Evolutionary conservation across 2,888 invertebrate genomes (phyloP), one percentile per base, ranked within the genome.

Genomic region (Linnaemya vulpina): DNA sequence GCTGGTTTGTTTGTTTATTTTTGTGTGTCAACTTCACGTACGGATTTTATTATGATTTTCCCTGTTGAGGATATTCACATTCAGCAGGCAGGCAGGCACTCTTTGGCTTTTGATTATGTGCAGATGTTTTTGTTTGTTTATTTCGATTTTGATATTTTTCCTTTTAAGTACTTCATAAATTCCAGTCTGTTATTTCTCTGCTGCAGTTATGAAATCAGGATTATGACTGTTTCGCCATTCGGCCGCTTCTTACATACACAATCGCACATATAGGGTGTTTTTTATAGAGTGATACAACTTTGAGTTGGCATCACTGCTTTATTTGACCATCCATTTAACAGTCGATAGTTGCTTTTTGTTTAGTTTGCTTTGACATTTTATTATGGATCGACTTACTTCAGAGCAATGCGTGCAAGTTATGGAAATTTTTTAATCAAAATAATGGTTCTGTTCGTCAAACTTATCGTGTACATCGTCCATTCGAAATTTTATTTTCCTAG

Each of bases 91-190:
- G 70, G 62, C 51, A 46, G 73, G 49, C 73, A 62, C 60, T 30
- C 46, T 20, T 46, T 49, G 13, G 51, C 62, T 63, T 40, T 20
- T 40, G 62, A 46, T 60, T 46, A 38, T 20, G 38, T 79, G 15
- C 8, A 9, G n/a, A 30, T 25, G 5, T 51, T 20, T 9, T 20
- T 51, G 51, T 20, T 17, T 51, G 17, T 35, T 7, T 30, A 22
- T 46, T 7, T 7, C 7, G 73, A 67, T 51, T 73, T 67, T 55
- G 62, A 70, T 83, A 80, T 80, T 84, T 76, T 80, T n/a, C n/a
- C 46, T 76, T 84, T 83, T 71, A 84, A 84, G 80, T 80, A 80
- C 84, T 84, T 30, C 75, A 84, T 84, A 84, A 80, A 84, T 80
- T 84, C 55, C 46, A 68, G 40, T 40, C 55, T 30, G 22, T 20